A percentile compares a stretch with the other conserved stretches of the same genome.
Evolutionary conservation across 1,140 invertebrate genomes (phyloP).

Genomic region (Prorops nasuta): DNA sequence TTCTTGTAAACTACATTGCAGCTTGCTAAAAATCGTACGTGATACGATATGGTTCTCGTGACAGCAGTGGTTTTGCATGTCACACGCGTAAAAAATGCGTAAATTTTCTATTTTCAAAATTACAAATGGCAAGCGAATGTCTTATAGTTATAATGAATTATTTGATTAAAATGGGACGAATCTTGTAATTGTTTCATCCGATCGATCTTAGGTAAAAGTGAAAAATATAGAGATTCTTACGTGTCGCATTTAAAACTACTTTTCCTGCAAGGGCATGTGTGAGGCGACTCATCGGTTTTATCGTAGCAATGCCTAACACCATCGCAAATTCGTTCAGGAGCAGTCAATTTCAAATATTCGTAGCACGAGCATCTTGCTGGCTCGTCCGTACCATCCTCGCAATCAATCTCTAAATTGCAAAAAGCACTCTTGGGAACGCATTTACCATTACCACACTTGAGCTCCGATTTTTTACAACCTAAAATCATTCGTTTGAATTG

Average conservation of each 20-base stretch:
- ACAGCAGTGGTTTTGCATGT: no score
- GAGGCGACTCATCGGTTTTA: conserved; percentile 72
- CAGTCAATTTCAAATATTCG: conserved; percentile 65
- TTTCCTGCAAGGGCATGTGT: conserved; percentile 63
- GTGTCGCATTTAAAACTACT: conserved; percentile 55
- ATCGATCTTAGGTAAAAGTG: no score
- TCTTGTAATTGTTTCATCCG: no score
- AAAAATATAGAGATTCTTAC: no score
- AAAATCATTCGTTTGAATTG: no score
- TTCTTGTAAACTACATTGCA: background rate
- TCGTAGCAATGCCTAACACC: conserved; percentile 76
- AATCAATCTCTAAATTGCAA: conserved; percentile 67
- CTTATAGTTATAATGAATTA: no score
- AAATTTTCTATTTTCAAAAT: no score
- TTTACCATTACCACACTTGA: conserved; percentile 66
- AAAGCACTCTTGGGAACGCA: conserved; percentile 70
- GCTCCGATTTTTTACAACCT: conserved; percentile 61
- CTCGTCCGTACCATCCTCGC: conserved; percentile 72
- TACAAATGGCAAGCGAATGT: no score
- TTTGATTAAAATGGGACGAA: no score
- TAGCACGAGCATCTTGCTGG: conserved; percentile 65
- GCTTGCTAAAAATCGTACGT: no score
- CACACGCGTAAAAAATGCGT: no score
- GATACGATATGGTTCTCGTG: no score
- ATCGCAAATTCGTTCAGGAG: conserved; percentile 71